Evolutionary conservation across 2,797 vertebrate species (phyloP).

Genomic region (Thalassophryne amazonica): DNA sequence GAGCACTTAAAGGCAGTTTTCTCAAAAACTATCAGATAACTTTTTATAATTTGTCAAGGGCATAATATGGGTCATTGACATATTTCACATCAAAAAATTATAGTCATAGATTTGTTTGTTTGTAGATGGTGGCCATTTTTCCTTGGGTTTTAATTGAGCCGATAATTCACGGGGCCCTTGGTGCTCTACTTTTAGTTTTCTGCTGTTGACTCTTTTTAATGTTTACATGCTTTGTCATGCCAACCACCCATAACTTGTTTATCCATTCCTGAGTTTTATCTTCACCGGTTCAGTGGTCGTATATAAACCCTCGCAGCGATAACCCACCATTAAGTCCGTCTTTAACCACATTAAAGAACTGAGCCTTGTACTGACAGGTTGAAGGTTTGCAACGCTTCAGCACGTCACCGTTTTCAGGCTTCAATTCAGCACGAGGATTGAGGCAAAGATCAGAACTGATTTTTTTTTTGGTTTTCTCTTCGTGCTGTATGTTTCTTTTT

Average conservation of each 20-base stretch:
- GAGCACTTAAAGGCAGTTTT: no score
- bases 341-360: conserved; percentile 23
- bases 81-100: no score
- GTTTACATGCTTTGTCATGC: conserved; percentile 42
- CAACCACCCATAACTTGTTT: conserved; percentile 33
- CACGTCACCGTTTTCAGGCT: conserved; percentile 16
- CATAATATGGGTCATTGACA: no score
- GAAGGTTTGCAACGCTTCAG: conserved; percentile 24
- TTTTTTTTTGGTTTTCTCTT: conserved; percentile 34
- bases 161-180: no score
- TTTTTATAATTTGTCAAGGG: no score
- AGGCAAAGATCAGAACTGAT: conserved; percentile 45
- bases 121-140: no score
- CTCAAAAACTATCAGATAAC: no score
- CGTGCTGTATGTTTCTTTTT: conserved; percentile 11
- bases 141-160: no score
- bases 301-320: conserved; percentile 33
- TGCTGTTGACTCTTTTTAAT: conserved; percentile 16
- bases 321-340: conserved; percentile 39
- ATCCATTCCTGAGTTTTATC: conserved; percentile 50
- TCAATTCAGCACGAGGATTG: conserved; percentile 1
- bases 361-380: conserved; percentile 29
- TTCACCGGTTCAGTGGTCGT: conserved; percentile 27
- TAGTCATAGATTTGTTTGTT: no score
- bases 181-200: conserved; percentile 63